Percentiles rank a stretch among this genome's conserved stretches.
phyloP scores from a whole-genome alignment of 2,797 vertebrate genomes.

The Pagetopsis macropterus region DNA sequence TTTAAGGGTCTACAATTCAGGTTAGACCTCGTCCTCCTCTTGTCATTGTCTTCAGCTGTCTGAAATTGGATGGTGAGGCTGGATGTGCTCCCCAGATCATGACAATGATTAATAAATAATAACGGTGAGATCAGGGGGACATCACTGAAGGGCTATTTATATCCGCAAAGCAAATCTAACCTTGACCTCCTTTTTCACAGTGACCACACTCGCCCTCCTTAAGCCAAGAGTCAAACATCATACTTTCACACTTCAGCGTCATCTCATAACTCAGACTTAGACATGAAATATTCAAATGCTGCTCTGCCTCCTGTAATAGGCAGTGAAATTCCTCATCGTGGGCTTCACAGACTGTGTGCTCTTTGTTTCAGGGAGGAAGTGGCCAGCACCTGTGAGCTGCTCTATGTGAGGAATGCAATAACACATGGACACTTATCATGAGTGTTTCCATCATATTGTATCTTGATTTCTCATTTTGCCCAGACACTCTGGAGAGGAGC shows the following conservation, averaged over 20 bases:
- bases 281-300: conserved; percentile 71
- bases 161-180: conserved; percentile 72
- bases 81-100: conserved; percentile 69
- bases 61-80: conserved; percentile 34
- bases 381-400: conserved; percentile 19
- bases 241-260: conserved; percentile 60
- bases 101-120: conserved; percentile 71
- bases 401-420: conserved; percentile 4
- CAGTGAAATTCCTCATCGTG: conserved; percentile 57
- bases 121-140: conserved; percentile 69
- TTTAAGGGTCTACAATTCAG: conserved; percentile 24
- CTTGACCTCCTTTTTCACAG: conserved; percentile 71
- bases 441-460: conserved; percentile 14
- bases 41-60: conserved; percentile 52
- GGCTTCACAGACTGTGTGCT: conserved; percentile 27
- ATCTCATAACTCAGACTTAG: conserved; percentile 61
- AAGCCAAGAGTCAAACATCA: conserved; percentile 62
- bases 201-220: conserved; percentile 45
- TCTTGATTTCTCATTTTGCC: not conserved
- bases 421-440: conserved; percentile 20
- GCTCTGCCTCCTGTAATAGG: conserved; percentile 41
- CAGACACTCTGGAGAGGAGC: conserved; percentile 5
- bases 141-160: conserved; percentile 67
- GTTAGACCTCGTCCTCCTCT: conserved; percentile 41
- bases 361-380: conserved; percentile 30